phyloP scores from a whole-genome alignment of 2,888 invertebrate genomes.

The Endotricha flammealis region DNA sequence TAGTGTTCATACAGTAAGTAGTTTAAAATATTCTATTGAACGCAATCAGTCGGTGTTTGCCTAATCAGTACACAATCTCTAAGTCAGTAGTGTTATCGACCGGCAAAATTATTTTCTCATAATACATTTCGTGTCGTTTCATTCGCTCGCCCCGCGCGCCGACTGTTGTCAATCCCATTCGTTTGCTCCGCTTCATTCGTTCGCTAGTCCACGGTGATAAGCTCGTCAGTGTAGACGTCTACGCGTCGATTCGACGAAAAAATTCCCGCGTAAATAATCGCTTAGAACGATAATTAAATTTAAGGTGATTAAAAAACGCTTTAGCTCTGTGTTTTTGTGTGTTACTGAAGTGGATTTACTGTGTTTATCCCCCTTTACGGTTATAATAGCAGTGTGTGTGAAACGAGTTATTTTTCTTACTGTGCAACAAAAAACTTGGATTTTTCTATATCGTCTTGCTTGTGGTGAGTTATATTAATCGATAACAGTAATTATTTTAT shows the following conservation, averaged over 20 bases:
- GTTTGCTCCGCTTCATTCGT: slow-evolving; percentile 41
- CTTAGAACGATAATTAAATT: slow-evolving; percentile 39
- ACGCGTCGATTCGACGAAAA: slow-evolving; percentile 21
- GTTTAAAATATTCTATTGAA: too few species aligned
- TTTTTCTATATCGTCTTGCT: slow-evolving; percentile 51
- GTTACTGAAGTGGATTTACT: slow-evolving; percentile 37
- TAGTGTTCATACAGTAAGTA: too few species aligned
- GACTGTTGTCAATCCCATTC: slow-evolving; percentile 30
- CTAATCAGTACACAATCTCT: background rate
- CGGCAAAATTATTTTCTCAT: slow-evolving; percentile 1
- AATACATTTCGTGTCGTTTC: slow-evolving; percentile 6
- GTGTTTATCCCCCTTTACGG: slow-evolving; percentile 38
- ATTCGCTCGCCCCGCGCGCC: slow-evolving; percentile 28
- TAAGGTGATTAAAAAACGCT: slow-evolving; percentile 44
- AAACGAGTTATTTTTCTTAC: slow-evolving; percentile 43
- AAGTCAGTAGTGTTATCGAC: background rate
- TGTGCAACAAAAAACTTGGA: slow-evolving; percentile 54
- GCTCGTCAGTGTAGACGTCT: slow-evolving; percentile 38
- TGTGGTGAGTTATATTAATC: slow-evolving; percentile 49
- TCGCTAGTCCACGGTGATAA: slow-evolving; percentile 64
- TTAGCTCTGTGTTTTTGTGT: slow-evolving; percentile 38
- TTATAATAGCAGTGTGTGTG: slow-evolving; percentile 44
- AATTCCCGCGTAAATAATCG: slow-evolving; percentile 45
- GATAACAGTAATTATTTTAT: background rate
- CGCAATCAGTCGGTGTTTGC: too few species aligned